These are phyloP conservation scores for Equus quagga DNA, from an alignment of 2,113 vertebrate genomes.

Conservation along the genomic window DNA sequence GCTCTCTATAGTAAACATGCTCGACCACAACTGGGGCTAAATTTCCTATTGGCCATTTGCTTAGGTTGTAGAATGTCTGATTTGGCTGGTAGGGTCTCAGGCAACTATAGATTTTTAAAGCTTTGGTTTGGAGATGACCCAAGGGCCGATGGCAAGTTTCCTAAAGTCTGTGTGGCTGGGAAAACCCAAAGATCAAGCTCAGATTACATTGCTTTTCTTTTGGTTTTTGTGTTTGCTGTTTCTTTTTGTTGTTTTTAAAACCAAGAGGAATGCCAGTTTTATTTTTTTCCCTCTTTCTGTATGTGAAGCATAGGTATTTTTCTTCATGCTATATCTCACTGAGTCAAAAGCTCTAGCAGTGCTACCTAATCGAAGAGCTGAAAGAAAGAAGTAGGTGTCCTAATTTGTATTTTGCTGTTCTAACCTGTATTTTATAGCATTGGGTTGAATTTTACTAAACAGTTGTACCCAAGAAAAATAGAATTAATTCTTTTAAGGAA, in stretches of 20 bases:
- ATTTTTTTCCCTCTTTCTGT: neutral
- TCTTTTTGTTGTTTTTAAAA: slow-evolving; percentile 25
- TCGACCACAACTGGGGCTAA: neutral
- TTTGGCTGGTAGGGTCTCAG: slow-evolving; percentile 48
- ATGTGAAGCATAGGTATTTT: neutral
- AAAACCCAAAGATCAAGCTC: slow-evolving; percentile 11
- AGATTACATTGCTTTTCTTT: slow-evolving; percentile 19
- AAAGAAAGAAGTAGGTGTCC: neutral
- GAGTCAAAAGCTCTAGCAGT: neutral
- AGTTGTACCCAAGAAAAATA: neutral
- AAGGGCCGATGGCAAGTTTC: slow-evolving; percentile 24
- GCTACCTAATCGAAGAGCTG: neutral
- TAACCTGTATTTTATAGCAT: slow-evolving; percentile 40
- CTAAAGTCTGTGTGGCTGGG: neutral
- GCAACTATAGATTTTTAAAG: neutral
- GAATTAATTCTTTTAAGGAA: neutral
- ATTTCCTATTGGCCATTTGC: neutral
- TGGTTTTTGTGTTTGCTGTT: neutral
- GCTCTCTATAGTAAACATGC: slow-evolving; percentile 9
- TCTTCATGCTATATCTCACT: neutral
- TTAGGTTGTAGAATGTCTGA: slow-evolving; percentile 42
- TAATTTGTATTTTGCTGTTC: neutral
- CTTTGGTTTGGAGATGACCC: slow-evolving; percentile 30
- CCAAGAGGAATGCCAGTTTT: slow-evolving; percentile 16
- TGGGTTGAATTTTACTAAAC: neutral